These are phyloP conservation scores for Atherinosoma microstoma DNA, from an alignment of 2,797 vertebrate species.

Conservation along the genomic window DNA sequence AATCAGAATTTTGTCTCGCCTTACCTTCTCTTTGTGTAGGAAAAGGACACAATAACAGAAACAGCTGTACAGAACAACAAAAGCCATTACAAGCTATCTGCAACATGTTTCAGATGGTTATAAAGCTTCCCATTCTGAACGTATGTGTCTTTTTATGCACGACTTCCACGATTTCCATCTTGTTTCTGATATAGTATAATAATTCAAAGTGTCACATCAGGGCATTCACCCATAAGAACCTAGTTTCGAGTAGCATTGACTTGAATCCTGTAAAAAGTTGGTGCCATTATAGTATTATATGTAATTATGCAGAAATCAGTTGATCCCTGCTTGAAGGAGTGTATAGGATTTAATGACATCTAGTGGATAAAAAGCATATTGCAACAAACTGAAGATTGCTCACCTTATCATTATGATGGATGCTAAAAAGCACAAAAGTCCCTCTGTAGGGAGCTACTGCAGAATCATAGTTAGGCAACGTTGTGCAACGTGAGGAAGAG, in stretches of 20 bases:
- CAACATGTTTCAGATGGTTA: conserved; percentile 5
- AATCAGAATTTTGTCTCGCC: conserved; percentile 45
- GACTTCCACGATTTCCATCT: too few species aligned
- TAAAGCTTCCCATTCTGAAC: background rate
- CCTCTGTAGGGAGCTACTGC: too few species aligned
- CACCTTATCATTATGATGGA: background rate
- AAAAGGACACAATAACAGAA: conserved; percentile 27
- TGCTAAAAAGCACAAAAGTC: too few species aligned
- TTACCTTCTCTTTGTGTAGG: conserved; percentile 21
- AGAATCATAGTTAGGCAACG: too few species aligned
- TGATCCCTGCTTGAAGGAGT: background rate
- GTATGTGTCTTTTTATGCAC: background rate
- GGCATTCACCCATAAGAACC: background rate
- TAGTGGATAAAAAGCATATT: background rate
- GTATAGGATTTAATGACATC: conserved; percentile 3
- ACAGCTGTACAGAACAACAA: background rate
- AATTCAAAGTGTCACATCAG: background rate
- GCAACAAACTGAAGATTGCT: background rate
- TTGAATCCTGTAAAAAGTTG: background rate
- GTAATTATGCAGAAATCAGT: background rate
- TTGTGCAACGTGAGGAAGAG: too few species aligned
- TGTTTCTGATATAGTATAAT: background rate
- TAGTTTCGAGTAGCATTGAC: background rate
- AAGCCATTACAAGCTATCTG: conserved; percentile 2
- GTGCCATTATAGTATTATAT: background rate